Percentiles rank a stretch among this genome's conserved stretches.
These are phyloP conservation scores for Luscinia megarhynchos DNA, from an alignment of 2,797 vertebrate species.

Conservation along the genomic window DNA sequence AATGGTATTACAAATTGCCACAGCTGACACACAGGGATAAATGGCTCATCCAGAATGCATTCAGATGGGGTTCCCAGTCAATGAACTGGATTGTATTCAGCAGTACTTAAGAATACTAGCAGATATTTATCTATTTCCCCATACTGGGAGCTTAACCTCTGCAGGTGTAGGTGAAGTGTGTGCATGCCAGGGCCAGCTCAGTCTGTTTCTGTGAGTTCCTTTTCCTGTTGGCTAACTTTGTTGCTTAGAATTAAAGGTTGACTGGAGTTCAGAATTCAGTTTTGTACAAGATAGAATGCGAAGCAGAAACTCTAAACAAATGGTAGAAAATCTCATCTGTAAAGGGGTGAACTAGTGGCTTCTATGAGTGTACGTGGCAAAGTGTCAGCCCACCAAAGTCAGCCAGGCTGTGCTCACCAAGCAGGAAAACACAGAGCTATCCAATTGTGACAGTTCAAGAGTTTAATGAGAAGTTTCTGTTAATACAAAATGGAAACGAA, in stretches of 20 bases:
- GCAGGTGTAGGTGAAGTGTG: neutral
- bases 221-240: neutral
- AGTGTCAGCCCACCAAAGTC: neutral
- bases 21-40: neutral
- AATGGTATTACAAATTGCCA: neutral
- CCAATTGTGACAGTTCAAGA: neutral
- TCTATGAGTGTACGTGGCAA: neutral
- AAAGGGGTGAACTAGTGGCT: neutral
- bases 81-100: neutral
- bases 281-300: neutral
- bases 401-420: neutral
- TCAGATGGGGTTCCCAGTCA: neutral
- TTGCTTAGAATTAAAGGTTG: neutral
- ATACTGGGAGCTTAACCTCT: neutral
- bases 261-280: neutral
- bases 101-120: neutral
- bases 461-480: neutral
- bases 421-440: neutral
- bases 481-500: neutral
- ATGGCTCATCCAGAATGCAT: neutral
- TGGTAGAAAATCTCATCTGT: neutral
- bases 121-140: neutral
- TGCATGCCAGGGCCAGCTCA: accelerated
- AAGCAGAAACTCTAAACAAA: neutral
- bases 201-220: neutral